These are phyloP conservation scores for Thaleichthys pacificus DNA, from an alignment of 2,797 vertebrate species.

Conservation along the genomic window DNA sequence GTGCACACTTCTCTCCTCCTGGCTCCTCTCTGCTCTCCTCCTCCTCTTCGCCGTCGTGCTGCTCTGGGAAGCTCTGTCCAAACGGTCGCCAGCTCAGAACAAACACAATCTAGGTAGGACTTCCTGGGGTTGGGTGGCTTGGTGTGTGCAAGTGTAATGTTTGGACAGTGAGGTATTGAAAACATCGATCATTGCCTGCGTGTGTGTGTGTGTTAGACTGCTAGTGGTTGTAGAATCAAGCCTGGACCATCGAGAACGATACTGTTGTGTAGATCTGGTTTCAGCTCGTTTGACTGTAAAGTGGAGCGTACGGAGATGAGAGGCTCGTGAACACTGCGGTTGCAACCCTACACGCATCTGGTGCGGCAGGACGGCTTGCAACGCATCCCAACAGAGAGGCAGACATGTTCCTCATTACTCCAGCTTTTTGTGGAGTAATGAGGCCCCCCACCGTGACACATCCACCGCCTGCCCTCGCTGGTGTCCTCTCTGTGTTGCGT, in stretches of 20 bases:
- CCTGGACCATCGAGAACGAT: neutral
- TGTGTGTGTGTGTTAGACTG: slow-evolving; percentile 1
- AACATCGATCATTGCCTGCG: neutral
- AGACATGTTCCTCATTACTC: too few relatives aligned
- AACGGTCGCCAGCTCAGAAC: neutral
- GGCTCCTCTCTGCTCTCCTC: slow-evolving; percentile 17
- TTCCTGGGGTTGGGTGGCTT: neutral
- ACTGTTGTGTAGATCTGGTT: neutral
- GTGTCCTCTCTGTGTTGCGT: slow-evolving; percentile 28
- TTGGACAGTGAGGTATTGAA: neutral
- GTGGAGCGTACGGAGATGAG: neutral
- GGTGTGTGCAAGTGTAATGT: slow-evolving; percentile 7
- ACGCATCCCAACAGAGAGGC: neutral
- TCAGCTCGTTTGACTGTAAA: neutral
- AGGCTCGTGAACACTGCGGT: neutral
- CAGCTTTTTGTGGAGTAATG: too few relatives aligned
- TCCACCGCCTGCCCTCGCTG: neutral
- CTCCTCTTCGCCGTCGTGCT: slow-evolving; percentile 15
- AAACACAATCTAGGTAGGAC: slow-evolving; percentile 57
- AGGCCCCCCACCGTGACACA: neutral
- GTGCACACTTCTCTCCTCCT: slow-evolving; percentile 33
- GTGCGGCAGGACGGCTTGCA: neutral
- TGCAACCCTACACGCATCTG: neutral
- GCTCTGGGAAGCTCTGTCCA: slow-evolving; percentile 5
- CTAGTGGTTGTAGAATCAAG: neutral